Percentiles rank a stretch among this genome's conserved stretches.
These are phyloP conservation scores for Orthonyx spaldingii DNA, from an alignment of 2,113 vertebrate genomes.

Conservation along the genomic window DNA sequence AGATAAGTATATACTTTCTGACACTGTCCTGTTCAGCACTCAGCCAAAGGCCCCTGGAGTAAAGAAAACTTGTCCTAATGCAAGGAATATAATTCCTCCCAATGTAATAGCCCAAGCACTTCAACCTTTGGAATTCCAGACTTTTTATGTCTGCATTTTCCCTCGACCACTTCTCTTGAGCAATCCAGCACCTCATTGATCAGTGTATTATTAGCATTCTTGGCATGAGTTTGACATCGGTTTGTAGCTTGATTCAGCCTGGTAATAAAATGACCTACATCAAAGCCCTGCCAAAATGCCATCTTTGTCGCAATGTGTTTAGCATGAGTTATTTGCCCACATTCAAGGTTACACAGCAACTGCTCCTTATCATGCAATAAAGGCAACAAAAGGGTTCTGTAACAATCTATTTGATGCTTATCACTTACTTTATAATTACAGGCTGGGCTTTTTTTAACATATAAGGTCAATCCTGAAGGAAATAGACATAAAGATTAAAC, in stretches of 20 bases:
- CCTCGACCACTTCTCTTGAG: conserved; percentile 74
- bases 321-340: conserved; percentile 68
- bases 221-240: conserved; percentile 65
- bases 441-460: not conserved
- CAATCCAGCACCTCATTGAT: conserved; percentile 77
- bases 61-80: conserved; percentile 34
- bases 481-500: not conserved
- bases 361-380: conserved; percentile 16
- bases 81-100: not conserved
- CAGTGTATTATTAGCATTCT: conserved; percentile 80
- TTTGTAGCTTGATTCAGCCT: conserved; percentile 74
- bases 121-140: conserved; percentile 58
- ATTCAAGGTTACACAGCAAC: conserved; percentile 50
- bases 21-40: conserved; percentile 4
- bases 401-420: not conserved
- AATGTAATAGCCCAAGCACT: not conserved
- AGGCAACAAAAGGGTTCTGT: conserved; percentile 2
- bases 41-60: conserved; percentile 6
- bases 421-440: conserved; percentile 22
- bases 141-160: conserved; percentile 72
- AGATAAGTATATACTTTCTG: conserved; percentile 47
- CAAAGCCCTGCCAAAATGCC: conserved; percentile 68
- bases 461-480: not conserved
- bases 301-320: conserved; percentile 61
- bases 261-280: conserved; percentile 83